Conservation (phyloP, 53 echinoderm and acorn worm genomes). For the Apostichopus leukothele region DNA sequence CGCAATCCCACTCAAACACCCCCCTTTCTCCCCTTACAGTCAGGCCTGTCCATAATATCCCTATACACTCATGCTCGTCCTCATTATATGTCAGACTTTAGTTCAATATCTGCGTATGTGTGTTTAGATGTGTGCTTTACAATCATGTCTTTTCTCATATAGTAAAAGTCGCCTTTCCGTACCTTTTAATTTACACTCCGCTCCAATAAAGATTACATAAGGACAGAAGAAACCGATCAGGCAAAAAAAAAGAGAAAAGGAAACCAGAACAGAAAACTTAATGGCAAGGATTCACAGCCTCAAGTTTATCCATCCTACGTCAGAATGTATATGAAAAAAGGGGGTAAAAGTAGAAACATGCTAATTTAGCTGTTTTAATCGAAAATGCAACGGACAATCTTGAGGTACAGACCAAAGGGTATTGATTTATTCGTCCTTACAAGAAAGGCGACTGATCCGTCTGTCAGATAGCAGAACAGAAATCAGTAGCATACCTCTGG, state of each 20-base stretch:
- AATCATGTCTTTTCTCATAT: too few relatives aligned
- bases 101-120: too few relatives aligned
- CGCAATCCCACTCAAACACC: too few relatives aligned
- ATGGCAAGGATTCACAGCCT: neutral
- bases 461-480: neutral
- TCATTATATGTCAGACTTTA: too few relatives aligned
- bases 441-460: neutral
- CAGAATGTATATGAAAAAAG: neutral
- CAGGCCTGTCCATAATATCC: too few relatives aligned
- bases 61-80: too few relatives aligned
- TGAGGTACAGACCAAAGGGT: neutral
- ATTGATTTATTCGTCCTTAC: neutral
- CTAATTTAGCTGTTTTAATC: neutral
- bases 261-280: neutral
- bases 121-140: too few relatives aligned
- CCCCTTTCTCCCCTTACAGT: too few relatives aligned
- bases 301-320: neutral
- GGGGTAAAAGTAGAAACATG: neutral
- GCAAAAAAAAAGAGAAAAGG: neutral
- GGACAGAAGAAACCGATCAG: too few relatives aligned
- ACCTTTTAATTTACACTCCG: too few relatives aligned
- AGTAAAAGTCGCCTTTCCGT: too few relatives aligned
- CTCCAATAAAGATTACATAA: too few relatives aligned
- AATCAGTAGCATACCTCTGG: neutral
- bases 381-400: neutral